Base-by-base conservation (phyloP, 2,797 vertebrate genomes). In the Schizopygopsis malacanthus region DNA sequence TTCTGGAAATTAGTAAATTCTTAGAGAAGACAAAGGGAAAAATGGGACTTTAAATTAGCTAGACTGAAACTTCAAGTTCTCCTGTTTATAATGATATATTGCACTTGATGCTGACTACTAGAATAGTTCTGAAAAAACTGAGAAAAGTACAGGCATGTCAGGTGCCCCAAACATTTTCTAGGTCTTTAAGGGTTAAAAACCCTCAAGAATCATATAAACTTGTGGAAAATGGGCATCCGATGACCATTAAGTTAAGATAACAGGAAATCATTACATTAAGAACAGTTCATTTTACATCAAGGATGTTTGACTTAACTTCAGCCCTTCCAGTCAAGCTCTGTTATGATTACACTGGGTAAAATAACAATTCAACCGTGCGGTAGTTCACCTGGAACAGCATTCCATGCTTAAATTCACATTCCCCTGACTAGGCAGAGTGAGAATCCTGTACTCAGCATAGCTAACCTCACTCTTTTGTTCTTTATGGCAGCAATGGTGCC, bases 371-470 rank as follows among this genome's bases (percentile, higher is more conserved):
- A 63, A 39, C 54, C 15, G 2, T 52, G 69, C 15, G 20, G 54
- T 73, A 25, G 47, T 86, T 77, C 54, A 85, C 69, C 84, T 83
- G 70, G 65, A 43, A 72, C 25, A 0, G 47, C 54, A 72, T 79
- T 87, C 65, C 63, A 83, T 50, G 67, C 72, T 65, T n/a, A 76
- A 63, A 76, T 73, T 54, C 54, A 16, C 70, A 85, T 87, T 88
- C 86, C 63, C 83, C 88, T 87, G 86, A 89, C 83, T 59, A 70
- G 22, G 85, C 87, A 84, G 67, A 82, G 70, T 39, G 75, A 65
- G 85, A 87, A 86, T 70, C 81, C 41, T 81, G 71, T 75, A 85
- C 89, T 89, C 88, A 90, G 88, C 88, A 88, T 4, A 28, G 72
- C 65, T 65, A 82, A 88, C 61, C 84, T 73, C 65, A 16, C 71